Evolutionary conservation across 2,797 vertebrate species (phyloP).

Genomic region (Amphiprion clarkii): DNA sequence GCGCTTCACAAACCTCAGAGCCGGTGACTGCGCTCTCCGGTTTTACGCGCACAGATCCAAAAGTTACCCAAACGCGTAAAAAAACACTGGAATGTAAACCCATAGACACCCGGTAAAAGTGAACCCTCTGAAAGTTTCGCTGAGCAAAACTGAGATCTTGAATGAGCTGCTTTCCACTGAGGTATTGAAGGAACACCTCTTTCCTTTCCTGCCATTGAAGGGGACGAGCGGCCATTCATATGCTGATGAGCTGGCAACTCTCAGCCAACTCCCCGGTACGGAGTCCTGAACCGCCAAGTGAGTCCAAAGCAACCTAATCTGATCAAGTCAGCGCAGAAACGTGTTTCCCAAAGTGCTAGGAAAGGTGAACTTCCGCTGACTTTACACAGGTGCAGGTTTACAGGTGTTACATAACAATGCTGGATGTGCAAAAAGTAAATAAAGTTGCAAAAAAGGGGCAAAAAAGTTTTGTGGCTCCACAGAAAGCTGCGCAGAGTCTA

Average conservation of each 20-base stretch:
- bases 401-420: too few relatives aligned
- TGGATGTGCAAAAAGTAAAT: too few relatives aligned
- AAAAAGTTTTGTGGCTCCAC: too few relatives aligned
- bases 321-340: background rate
- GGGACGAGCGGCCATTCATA: constrained; percentile 73
- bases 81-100: background rate
- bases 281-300: constrained; percentile 31
- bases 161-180: constrained; percentile 59
- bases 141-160: constrained; percentile 21
- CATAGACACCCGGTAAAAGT: constrained; percentile 25
- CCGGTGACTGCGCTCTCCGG: background rate
- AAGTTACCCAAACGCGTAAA: background rate
- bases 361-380: too few relatives aligned
- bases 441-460: too few relatives aligned
- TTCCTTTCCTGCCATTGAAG: constrained; percentile 46
- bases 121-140: constrained; percentile 32
- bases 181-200: constrained; percentile 57
- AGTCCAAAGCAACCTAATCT: background rate
- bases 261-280: background rate
- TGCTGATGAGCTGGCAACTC: constrained; percentile 80
- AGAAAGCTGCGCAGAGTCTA: too few relatives aligned
- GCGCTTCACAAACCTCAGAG: background rate
- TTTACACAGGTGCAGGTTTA: too few relatives aligned
- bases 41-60: background rate
- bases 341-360: too few relatives aligned